Evolutionary conservation across 2,888 invertebrate species (phyloP), one percentile per base, ranked within the genome.

Genomic region (Hedya salicella): DNA sequence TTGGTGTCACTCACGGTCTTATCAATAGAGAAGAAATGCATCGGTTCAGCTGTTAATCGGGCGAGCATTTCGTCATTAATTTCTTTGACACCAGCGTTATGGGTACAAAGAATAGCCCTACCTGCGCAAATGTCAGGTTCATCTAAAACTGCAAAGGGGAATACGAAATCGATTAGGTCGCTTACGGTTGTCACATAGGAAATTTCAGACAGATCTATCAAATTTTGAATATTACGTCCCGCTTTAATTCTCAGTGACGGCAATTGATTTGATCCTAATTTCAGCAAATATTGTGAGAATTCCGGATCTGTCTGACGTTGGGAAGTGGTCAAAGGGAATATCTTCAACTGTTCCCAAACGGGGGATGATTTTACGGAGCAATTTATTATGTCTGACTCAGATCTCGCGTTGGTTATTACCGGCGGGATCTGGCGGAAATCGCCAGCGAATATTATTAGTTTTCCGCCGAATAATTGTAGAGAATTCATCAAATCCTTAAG

Each of bases 361-460:
- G 16, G 32, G 11, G 52, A 52, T 17, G 52, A 52, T 19, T 52
- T 52, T 3, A 52, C 52, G 5, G 52, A 52, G 32, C 52, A 16
- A 17, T 32, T 52, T 9, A 52, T 17, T 5, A 52, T 2, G 2
- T 52, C 52, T 0, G 52, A 52, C 6, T 52, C 17, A 5, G 39
- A 44, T 40, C 13, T 21, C 1, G 67, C 68, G 1, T 54, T 25
- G 0, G 48, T 14, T 1, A 70, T 62, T 2, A 70, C 67, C 13
- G 70, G 69, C 36, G 68, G 66, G n/a, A 70, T 68, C 48, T 69
- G 69, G n/a, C 69, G 59, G 54, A 69, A 70, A 42, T 70, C 67
- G 3, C 69, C 69, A 11, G 68, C 63, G 39, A 68, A 70, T 49
- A 70, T 67, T n/a, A 70, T 46, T 3, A 68, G 42, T 67, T 68